Percentiles rank a stretch among this genome's conserved stretches.
Evolutionary conservation across 2,113 vertebrate genomes (phyloP).

Genomic region (Podilymbus podiceps): DNA sequence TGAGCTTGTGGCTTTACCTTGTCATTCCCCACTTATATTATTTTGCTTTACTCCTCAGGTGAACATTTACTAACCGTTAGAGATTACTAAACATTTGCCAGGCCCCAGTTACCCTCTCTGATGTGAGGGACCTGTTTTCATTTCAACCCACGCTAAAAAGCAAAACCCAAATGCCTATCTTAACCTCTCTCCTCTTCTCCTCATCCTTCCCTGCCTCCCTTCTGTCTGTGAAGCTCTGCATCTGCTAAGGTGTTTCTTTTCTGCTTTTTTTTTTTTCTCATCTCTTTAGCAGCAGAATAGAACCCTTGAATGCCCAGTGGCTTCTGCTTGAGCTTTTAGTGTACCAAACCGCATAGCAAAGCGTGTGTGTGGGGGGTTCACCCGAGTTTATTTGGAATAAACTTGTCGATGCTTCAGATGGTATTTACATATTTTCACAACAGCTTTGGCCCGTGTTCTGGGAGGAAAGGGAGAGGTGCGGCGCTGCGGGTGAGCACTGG

Average conservation of each 20-base stretch:
- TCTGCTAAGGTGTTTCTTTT: neutral
- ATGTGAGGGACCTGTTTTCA: neutral
- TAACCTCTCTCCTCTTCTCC: neutral
- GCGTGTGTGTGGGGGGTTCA: neutral
- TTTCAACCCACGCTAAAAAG: neutral
- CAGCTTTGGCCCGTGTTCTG: neutral
- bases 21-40: neutral
- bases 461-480: neutral
- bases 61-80: neutral
- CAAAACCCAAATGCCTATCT: neutral
- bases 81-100: neutral
- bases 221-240: neutral
- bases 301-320: neutral
- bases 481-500: neutral
- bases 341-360: neutral
- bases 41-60: neutral
- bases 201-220: neutral
- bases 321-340: neutral
- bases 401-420: accelerated
- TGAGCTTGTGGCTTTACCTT: neutral
- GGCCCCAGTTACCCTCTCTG: neutral
- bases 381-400: neutral
- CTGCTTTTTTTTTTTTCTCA: accelerated
- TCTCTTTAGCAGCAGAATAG: neutral
- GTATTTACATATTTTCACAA: neutral